phyloP scores from a whole-genome alignment of 92 coral and sea anemone genomes.

The Epizoanthus ramosus region DNA sequence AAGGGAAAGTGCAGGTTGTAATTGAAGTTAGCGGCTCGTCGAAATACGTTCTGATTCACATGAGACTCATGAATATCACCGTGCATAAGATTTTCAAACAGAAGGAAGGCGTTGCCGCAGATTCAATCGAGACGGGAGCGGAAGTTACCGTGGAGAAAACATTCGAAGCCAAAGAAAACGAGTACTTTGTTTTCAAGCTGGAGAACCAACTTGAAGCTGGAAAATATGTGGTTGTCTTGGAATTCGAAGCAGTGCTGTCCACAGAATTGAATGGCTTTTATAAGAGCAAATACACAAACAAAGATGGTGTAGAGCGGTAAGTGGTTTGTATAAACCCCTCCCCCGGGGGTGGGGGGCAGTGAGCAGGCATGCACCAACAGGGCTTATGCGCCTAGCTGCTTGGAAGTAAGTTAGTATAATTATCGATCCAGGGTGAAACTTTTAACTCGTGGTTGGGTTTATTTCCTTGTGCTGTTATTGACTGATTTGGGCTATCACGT shows the following conservation, averaged over 20 bases:
- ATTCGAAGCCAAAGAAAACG: conserved; percentile 63
- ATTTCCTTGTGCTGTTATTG: too few species aligned
- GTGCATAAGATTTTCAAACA: conserved; percentile 49
- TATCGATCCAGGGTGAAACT: too few species aligned
- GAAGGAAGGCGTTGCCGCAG: conserved; percentile 18
- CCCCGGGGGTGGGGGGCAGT: too few species aligned
- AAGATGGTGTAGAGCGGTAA: conserved; percentile 65
- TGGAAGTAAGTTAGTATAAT: too few species aligned
- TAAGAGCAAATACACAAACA: conserved; percentile 70
- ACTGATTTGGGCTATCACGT: too few species aligned
- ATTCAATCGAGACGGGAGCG: conserved; percentile 43
- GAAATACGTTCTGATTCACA: conserved; percentile 71
- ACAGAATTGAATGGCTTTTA: conserved; percentile 82
- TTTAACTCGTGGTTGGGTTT: too few species aligned
- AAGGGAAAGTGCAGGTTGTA: conserved; percentile 62
- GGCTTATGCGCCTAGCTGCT: too few species aligned
- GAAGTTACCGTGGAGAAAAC: conserved; percentile 51
- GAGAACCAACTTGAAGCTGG: conserved; percentile 60
- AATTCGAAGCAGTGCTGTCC: conserved; percentile 65
- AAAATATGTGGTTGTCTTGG: conserved; percentile 63
- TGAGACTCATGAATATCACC: conserved; percentile 71
- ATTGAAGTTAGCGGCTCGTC: conserved; percentile 54
- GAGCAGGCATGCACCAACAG: too few species aligned
- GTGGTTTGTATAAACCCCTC: not conserved
- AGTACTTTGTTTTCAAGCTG: conserved; percentile 72